phyloP scores from a whole-genome alignment of 2,888 invertebrate species.

The Melinaea menophilus region DNA sequence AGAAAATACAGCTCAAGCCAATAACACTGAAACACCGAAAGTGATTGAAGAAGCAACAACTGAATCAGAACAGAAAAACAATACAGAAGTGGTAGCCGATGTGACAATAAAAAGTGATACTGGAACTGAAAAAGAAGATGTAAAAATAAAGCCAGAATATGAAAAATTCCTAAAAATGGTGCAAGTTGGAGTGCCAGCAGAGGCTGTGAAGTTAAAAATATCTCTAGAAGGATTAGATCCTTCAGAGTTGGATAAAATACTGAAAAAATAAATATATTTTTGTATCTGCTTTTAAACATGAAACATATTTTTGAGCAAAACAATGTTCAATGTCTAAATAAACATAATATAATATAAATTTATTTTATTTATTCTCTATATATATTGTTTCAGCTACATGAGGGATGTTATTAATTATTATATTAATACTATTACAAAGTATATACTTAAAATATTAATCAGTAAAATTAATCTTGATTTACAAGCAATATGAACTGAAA shows the following conservation, averaged over 20 bases:
- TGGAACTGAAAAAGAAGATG: slow-evolving; percentile 11
- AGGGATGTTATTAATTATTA: no score
- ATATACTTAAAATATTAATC: no score
- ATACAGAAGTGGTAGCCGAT: not conserved
- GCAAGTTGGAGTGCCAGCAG: slow-evolving; percentile 90
- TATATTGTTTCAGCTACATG: no score
- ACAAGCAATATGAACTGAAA: no score
- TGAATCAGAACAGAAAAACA: slow-evolving; percentile 15
- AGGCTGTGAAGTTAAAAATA: slow-evolving; percentile 91
- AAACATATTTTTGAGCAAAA: no score
- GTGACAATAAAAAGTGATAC: not conserved
- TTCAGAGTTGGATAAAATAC: slow-evolving; percentile 77
- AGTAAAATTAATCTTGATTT: no score
- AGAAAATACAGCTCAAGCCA: slow-evolving; percentile 15
- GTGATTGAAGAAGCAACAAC: slow-evolving; percentile 13
- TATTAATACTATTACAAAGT: no score
- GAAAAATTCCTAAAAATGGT: slow-evolving; percentile 92
- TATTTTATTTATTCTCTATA: no score
- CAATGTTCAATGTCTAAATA: no score
- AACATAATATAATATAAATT: no score
- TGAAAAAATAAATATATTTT: slow-evolving; percentile 41
- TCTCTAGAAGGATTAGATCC: slow-evolving; percentile 89
- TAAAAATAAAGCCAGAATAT: slow-evolving; percentile 80
- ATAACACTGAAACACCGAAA: slow-evolving; percentile 15
- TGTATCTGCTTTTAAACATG: not conserved